A percentile compares a stretch with the other conserved stretches of the same genome.
Conservation (phyloP, 2,113 vertebrate species). For the Gadus chalcogrammus region DNA sequence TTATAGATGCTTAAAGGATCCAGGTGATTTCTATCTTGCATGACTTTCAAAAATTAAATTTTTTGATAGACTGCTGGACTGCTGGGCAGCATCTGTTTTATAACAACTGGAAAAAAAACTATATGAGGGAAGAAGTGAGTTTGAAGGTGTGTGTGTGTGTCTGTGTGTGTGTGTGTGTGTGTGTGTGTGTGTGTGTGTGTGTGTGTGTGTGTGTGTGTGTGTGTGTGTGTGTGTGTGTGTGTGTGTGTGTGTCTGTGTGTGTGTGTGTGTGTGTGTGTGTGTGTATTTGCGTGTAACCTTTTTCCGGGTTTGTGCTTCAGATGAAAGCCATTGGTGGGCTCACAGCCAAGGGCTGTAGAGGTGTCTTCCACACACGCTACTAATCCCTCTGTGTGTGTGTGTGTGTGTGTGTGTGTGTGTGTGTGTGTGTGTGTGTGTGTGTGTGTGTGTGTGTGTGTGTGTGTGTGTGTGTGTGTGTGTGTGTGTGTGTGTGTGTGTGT, state of each 20-base stretch:
- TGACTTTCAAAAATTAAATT: too few species aligned
- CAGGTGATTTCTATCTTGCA: too few species aligned
- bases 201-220: conserved; percentile 16
- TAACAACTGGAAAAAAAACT: too few species aligned
- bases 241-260: conserved; percentile 4
- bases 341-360: too few species aligned
- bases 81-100: not conserved
- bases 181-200: conserved; percentile 4
- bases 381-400: too few species aligned
- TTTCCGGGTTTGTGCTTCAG: conserved; percentile 52
- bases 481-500: too few species aligned
- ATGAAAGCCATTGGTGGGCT: conserved; percentile 49
- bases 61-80: too few species aligned
- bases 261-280: conserved; percentile 14
- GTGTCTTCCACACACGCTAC: too few species aligned
- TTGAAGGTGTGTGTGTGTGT: conserved; percentile 6
- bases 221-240: conserved; percentile 5
- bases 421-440: too few species aligned
- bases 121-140: not conserved
- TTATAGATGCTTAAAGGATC: not conserved
- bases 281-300: conserved; percentile 19
- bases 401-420: too few species aligned
- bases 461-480: too few species aligned
- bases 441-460: too few species aligned
- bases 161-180: conserved; percentile 16